A percentile compares a stretch with the other conserved stretches of the same genome.
Conservation (phyloP, 2,113 vertebrate genomes). For the Hassar affinis region DNA sequence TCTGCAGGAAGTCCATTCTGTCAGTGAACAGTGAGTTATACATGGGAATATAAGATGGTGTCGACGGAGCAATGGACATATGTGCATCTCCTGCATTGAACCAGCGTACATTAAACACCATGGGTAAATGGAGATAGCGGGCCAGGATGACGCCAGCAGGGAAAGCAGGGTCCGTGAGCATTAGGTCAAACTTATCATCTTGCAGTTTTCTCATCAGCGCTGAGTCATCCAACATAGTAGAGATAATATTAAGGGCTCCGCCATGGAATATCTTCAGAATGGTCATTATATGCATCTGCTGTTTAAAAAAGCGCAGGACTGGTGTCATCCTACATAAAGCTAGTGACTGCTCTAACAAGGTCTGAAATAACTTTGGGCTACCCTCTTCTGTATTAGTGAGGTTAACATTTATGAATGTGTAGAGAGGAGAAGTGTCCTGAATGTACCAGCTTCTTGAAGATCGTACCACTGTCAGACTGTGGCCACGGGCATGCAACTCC, state of each 20-base stretch:
- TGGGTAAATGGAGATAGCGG: slow-evolving; percentile 68
- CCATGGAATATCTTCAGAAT: slow-evolving; percentile 37
- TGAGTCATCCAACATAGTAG: slow-evolving; percentile 61
- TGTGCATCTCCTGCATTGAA: slow-evolving; percentile 68
- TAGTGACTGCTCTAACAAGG: slow-evolving; percentile 47
- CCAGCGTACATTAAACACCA: slow-evolving; percentile 74
- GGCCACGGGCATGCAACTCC: slow-evolving; percentile 71
- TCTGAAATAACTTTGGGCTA: slow-evolving; percentile 54
- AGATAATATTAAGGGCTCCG: slow-evolving; percentile 43
- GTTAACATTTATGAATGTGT: slow-evolving; percentile 46
- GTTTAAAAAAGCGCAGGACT: slow-evolving; percentile 58
- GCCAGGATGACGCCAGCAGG: slow-evolving; percentile 66
- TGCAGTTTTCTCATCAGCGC: slow-evolving; percentile 57
- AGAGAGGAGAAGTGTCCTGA: slow-evolving; percentile 57
- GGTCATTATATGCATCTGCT: background rate
- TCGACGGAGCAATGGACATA: slow-evolving; percentile 65
- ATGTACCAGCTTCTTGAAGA: slow-evolving; percentile 68
- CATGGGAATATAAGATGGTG: slow-evolving; percentile 69
- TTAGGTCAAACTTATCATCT: slow-evolving; percentile 66
- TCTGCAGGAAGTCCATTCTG: slow-evolving; percentile 67
- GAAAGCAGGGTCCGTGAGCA: slow-evolving; percentile 71
- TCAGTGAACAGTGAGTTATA: slow-evolving; percentile 64
- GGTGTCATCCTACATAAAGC: slow-evolving; percentile 34
- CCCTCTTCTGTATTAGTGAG: slow-evolving; percentile 47
- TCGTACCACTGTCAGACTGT: slow-evolving; percentile 71